phyloP scores from a whole-genome alignment of 2,113 vertebrate genomes.

The Mesoclemmys tuberculata region DNA sequence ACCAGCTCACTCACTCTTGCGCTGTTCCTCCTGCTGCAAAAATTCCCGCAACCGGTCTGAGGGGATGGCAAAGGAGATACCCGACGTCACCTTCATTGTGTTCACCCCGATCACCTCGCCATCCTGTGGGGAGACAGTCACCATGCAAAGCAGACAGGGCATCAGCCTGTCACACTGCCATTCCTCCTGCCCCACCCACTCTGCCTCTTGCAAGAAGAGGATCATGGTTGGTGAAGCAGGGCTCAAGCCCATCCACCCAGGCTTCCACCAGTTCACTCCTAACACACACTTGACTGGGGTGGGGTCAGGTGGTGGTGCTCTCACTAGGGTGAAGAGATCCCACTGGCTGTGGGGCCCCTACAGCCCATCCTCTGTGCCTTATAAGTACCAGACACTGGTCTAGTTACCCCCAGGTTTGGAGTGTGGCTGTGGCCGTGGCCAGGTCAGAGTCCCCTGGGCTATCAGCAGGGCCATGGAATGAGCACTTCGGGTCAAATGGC shows the following conservation, averaged over 20 bases:
- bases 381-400: neutral
- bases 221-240: neutral
- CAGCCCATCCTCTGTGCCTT: no score
- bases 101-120: conserved; percentile 98
- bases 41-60: conserved; percentile 89
- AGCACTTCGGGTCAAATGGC: neutral
- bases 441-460: no score
- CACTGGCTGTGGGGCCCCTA: no score
- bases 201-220: neutral
- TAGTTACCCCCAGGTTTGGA: neutral
- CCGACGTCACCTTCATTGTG: conserved; percentile 97
- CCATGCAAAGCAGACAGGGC: neutral
- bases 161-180: neutral
- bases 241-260: neutral
- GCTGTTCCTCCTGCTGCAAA: conserved; percentile 82
- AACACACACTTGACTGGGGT: neutral
- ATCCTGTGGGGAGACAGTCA: conserved; percentile 80
- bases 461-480: neutral
- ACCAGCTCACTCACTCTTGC: conserved; percentile 79
- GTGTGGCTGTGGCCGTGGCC: neutral
- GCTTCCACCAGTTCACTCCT: neutral
- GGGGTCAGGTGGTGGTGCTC: neutral
- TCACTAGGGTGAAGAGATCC: no score
- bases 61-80: conserved; percentile 98
- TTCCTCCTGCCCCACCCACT: neutral